Conservation (phyloP, 2,113 vertebrate genomes). For the Bolborhynchus lineola region DNA sequence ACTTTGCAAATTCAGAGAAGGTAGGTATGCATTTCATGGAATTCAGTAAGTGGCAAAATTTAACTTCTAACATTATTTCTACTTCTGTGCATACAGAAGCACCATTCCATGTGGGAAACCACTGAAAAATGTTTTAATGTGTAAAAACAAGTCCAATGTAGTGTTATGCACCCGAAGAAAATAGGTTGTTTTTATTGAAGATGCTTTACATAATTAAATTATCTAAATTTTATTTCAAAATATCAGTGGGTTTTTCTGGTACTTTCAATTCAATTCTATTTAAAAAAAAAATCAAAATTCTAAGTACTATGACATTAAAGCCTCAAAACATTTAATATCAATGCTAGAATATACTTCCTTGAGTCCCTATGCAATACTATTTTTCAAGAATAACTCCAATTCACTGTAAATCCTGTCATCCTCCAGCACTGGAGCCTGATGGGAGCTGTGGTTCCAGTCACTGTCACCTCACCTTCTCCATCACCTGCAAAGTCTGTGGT, state of each 20-base stretch:
- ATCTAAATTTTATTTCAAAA: neutral
- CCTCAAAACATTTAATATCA: neutral
- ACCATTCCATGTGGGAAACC: neutral
- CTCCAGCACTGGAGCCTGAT: neutral
- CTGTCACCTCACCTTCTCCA: rapidly evolving
- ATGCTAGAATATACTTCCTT: neutral
- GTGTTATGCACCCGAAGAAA: neutral
- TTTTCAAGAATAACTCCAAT: neutral
- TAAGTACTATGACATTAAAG: neutral
- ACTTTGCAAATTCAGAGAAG: neutral
- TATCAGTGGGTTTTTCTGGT: neutral
- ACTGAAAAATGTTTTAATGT: neutral
- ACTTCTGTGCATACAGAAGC: neutral
- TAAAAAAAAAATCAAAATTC: neutral
- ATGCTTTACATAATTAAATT: neutral
- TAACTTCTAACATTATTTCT: neutral
- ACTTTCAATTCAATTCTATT: neutral
- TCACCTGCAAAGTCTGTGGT: neutral
- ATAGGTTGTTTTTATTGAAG: neutral
- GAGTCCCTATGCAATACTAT: neutral
- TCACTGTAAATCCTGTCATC: neutral
- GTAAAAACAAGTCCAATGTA: neutral
- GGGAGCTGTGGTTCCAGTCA: neutral
- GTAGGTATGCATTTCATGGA: neutral
- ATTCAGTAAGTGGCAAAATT: neutral